phyloP scores from a whole-genome alignment of 2,113 vertebrate genomes.

The Guaruba guarouba region DNA sequence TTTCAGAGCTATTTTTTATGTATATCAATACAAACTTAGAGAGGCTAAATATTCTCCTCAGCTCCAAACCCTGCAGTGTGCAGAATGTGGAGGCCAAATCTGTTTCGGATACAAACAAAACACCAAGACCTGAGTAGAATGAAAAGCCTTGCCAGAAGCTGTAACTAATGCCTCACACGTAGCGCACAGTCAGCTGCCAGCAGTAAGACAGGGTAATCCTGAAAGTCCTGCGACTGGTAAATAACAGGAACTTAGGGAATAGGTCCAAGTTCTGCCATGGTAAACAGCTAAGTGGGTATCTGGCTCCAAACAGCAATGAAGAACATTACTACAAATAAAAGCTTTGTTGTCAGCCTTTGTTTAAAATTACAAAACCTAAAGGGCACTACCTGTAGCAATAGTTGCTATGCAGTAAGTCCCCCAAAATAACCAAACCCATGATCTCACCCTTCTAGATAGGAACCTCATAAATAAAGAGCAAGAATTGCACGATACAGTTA shows the following conservation, averaged over 20 bases:
- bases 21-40: background rate
- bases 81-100: background rate
- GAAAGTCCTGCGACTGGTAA: accelerated
- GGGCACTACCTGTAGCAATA: background rate
- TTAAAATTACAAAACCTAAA: background rate
- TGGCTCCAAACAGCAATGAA: background rate
- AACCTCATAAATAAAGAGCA: background rate
- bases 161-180: background rate
- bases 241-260: background rate
- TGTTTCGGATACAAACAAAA: background rate
- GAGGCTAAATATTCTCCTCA: background rate
- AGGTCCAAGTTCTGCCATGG: background rate
- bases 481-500: background rate
- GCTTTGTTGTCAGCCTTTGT: background rate
- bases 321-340: background rate
- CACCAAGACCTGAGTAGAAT: background rate
- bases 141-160: background rate
- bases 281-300: background rate
- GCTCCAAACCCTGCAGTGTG: background rate
- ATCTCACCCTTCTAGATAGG: background rate
- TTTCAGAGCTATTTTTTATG: background rate
- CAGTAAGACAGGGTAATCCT: background rate
- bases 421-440: background rate
- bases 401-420: background rate
- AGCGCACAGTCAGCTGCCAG: background rate